Evolutionary conservation across 2,888 invertebrate genomes (phyloP).

Genomic region (Iphiclides podalirius): DNA sequence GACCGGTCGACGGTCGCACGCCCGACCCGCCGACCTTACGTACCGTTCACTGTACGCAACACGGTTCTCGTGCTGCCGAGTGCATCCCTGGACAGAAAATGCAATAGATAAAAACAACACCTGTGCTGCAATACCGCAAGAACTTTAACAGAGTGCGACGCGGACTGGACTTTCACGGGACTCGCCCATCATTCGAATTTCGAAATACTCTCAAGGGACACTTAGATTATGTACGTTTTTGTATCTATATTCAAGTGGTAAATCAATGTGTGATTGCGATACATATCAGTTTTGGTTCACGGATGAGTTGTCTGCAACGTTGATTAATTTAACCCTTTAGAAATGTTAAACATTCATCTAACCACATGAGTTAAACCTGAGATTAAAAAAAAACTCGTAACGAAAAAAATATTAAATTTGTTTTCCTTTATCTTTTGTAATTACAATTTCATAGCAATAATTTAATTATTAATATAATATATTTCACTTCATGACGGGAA

Average conservation of each 20-base stretch:
- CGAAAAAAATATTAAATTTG: too few species aligned
- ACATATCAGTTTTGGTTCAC: background rate
- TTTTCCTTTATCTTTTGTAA: too few species aligned
- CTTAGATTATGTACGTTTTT: slow-evolving; percentile 35
- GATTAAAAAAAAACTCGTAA: too few species aligned
- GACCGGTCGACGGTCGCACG: slow-evolving; percentile 65
- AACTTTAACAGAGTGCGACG: slow-evolving; percentile 31
- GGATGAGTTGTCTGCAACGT: too few species aligned
- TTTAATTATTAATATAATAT: too few species aligned
- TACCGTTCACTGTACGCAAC: slow-evolving; percentile 71
- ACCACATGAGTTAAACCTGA: too few species aligned
- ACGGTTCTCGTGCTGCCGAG: slow-evolving; percentile 53
- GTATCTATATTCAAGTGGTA: background rate
- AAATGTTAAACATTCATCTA: too few species aligned
- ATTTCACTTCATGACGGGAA: too few species aligned
- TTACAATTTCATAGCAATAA: too few species aligned
- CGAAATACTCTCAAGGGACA: slow-evolving; percentile 24
- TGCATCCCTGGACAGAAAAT: slow-evolving; percentile 50
- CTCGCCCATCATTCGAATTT: slow-evolving; percentile 19
- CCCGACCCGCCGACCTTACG: slow-evolving; percentile 80
- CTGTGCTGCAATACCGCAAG: slow-evolving; percentile 28
- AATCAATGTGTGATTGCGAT: background rate
- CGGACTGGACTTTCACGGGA: slow-evolving; percentile 32
- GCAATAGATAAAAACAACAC: slow-evolving; percentile 34
- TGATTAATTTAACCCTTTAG: too few species aligned